Conservation (phyloP, 2,797 vertebrate species). For the Otus scops region DNA sequence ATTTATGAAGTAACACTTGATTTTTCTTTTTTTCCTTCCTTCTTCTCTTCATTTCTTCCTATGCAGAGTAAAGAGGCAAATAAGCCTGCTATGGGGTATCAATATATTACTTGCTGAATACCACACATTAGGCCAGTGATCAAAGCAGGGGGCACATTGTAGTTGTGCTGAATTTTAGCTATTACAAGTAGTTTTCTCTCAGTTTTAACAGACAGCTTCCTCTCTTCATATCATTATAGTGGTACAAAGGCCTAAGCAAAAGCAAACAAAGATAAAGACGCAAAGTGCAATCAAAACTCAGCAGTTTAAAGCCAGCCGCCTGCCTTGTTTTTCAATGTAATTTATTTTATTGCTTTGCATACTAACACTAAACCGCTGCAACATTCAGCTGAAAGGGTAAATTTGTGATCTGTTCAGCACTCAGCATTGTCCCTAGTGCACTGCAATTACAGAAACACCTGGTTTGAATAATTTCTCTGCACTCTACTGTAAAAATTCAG, state of each 20-base stretch:
- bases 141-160: accelerated
- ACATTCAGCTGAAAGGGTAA: conserved; percentile 7
- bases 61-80: background rate
- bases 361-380: background rate
- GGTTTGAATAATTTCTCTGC: conserved; percentile 15
- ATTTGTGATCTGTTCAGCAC: background rate
- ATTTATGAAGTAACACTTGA: background rate
- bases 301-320: background rate
- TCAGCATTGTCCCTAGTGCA: background rate
- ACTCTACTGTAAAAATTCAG: background rate
- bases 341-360: conserved; percentile 13
- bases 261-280: conserved; percentile 31
- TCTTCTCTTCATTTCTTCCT: background rate
- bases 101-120: background rate
- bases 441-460: conserved; percentile 52
- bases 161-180: background rate
- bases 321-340: background rate
- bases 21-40: background rate
- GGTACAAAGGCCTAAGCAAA: background rate
- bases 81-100: background rate
- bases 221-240: background rate
- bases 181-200: background rate
- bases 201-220: background rate
- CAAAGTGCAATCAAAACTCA: conserved; percentile 1
- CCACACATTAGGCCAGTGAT: background rate